These are phyloP conservation scores for Sebastes glaucus DNA, from an alignment of 2,797 vertebrate genomes.

Conservation along the genomic window DNA sequence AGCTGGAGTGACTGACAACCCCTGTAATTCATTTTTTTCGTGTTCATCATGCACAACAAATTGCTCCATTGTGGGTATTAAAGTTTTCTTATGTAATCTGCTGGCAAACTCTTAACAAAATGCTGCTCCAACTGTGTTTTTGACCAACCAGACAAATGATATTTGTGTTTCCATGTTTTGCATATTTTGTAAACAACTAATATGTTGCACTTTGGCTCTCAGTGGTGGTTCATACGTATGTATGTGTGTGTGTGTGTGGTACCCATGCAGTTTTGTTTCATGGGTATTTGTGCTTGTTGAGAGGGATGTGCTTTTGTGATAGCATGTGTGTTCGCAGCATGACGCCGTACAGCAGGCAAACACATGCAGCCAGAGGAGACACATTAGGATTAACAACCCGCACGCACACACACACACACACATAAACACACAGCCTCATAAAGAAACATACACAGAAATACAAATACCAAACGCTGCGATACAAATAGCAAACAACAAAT, in stretches of 20 bases:
- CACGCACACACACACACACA: background rate
- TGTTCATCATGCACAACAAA: conserved; percentile 16
- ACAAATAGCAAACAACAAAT: conserved; percentile 11
- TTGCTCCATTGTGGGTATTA: conserved; percentile 6
- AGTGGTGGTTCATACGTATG: background rate
- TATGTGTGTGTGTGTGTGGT: background rate
- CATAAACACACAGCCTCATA: background rate
- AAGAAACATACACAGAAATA: conserved; percentile 9
- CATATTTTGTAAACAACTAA: conserved; percentile 6
- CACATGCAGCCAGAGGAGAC: conserved; percentile 23
- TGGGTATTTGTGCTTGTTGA: conserved; percentile 4
- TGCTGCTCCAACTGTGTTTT: conserved; percentile 12
- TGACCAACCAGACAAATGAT: conserved; percentile 17
- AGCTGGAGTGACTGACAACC: conserved; percentile 14
- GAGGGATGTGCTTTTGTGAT: conserved; percentile 6
- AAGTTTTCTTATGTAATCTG: conserved; percentile 11
- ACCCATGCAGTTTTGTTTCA: conserved; percentile 6
- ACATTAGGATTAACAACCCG: conserved; percentile 25
- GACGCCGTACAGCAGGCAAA: conserved; percentile 12
- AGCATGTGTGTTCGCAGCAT: conserved; percentile 35
- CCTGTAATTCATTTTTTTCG: background rate
- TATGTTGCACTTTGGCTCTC: conserved; percentile 2
- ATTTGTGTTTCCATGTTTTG: conserved; percentile 21
- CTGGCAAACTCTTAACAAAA: background rate
- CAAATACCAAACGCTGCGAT: conserved; percentile 5